Base-by-base conservation (phyloP, 1,140 invertebrate genomes). In the Bombus pyrosoma region DNA sequence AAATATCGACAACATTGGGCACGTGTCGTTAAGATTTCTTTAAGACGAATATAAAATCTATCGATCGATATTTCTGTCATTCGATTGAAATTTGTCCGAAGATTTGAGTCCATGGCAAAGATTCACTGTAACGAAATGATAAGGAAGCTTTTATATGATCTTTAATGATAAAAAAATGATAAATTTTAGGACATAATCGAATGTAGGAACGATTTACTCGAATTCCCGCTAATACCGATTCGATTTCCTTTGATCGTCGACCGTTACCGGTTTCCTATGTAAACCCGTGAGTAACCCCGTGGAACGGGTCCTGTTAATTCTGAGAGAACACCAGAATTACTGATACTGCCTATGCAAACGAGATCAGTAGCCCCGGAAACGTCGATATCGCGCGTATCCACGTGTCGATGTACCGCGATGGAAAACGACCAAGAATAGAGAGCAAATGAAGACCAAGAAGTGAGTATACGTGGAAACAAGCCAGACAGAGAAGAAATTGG, bases 181-280 rank as follows among this genome's bases (percentile, higher is more conserved):
- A 28, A 13, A 15, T 6, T 8, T 9, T 47, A 41, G 32, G 10
- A 41, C 1, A 22, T 28, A 32, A 71, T 73, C 4, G 10, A 32
- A n/a, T 2, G 62, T 6, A 22, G n/a, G 13, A 53, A 39, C 5
- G 57, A 85, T 81, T 83, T 69, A 18, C 22, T 41, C 62, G 28
- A 77, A 39, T 82, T 25, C 32, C 25, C 79, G 25, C 81, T 71
- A 68, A 71, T 71, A 47, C 9, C 75, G 59, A 87, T 81, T 83
- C 71, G 76, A 34, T 53, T 75, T 83, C 82, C 88, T 90, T 90
- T 87, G 89, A 90, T 85, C 87, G 68, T 3, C n/a, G 74, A 81
- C 77, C 78, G 71, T 85, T 85, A 66, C 68, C 73, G 32, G 86
- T 83, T 32, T 13, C 53, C 75, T 76, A 73, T 81, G 81, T 37